Conservation (phyloP, 2,113 vertebrate genomes). For the Aegithalos caudatus region DNA sequence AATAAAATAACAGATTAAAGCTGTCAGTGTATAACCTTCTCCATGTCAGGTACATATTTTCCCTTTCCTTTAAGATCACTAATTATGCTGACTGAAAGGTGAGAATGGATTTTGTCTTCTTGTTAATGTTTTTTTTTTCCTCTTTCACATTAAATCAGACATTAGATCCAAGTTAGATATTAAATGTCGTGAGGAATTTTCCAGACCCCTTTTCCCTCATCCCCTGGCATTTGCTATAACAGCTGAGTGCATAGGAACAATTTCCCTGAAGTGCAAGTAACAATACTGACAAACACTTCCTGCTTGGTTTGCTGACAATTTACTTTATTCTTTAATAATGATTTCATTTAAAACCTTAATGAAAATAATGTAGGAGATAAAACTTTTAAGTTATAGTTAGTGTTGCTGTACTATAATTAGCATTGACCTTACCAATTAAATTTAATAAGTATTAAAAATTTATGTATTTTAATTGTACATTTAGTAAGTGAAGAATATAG, state of each 20-base stretch:
- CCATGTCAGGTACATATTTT: background rate
- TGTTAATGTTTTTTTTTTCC: background rate
- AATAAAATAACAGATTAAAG: conserved; percentile 24
- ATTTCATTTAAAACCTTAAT: conserved; percentile 65
- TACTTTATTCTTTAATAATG: conserved; percentile 43
- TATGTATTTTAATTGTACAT: conserved; percentile 68
- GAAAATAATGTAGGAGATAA: conserved; percentile 61
- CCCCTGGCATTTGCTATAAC: background rate
- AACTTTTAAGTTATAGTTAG: conserved; percentile 11
- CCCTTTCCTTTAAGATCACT: background rate
- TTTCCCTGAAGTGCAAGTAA: conserved; percentile 13
- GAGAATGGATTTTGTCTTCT: conserved; percentile 30
- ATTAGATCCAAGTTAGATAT: background rate
- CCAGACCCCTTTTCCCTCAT: background rate
- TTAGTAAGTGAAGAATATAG: conserved; percentile 58
- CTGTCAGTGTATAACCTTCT: background rate
- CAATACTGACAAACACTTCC: background rate
- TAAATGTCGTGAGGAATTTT: background rate
- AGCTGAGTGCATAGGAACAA: background rate
- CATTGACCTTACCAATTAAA: conserved; percentile 63
- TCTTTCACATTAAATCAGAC: background rate
- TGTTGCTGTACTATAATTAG: conserved; percentile 28
- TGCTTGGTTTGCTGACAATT: conserved; percentile 41
- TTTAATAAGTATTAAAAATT: conserved; percentile 59
- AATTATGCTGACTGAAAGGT: conserved; percentile 20